These are phyloP conservation scores for Buphagus erythrorhynchus DNA, from an alignment of 2,797 vertebrate genomes.

Conservation along the genomic window DNA sequence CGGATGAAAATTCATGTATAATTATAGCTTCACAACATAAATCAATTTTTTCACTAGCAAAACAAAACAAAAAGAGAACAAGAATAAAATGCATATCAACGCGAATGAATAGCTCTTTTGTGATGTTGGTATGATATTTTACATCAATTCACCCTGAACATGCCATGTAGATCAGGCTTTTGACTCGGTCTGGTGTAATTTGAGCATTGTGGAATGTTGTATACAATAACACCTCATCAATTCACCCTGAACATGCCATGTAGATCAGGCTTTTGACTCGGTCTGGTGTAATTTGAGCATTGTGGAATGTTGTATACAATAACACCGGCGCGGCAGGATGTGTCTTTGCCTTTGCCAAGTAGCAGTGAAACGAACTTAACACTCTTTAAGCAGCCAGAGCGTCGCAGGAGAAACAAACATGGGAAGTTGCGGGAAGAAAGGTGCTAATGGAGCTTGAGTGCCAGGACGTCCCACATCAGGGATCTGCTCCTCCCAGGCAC, in stretches of 20 bases:
- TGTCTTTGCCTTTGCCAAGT: neutral
- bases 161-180: neutral
- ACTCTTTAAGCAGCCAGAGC: neutral
- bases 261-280: neutral
- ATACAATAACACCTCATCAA: neutral
- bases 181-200: neutral
- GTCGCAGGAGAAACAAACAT: fast-evolving
- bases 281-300: neutral
- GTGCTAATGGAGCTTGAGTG: neutral
- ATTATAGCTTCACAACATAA: neutral
- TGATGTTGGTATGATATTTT: neutral
- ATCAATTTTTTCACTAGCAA: neutral
- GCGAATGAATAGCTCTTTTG: neutral
- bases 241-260: neutral
- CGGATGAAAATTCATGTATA: neutral
- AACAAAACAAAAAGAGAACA: neutral
- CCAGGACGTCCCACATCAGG: fast-evolving
- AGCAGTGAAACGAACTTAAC: neutral
- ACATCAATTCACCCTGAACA: neutral
- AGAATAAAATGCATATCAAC: neutral
- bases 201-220: neutral
- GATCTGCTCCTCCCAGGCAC: neutral
- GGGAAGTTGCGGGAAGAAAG: fast-evolving
- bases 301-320: neutral
- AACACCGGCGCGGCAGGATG: neutral